These are phyloP conservation scores for Rallus crepitans DNA, from an alignment of 2,797 vertebrate genomes.

Conservation along the genomic window DNA sequence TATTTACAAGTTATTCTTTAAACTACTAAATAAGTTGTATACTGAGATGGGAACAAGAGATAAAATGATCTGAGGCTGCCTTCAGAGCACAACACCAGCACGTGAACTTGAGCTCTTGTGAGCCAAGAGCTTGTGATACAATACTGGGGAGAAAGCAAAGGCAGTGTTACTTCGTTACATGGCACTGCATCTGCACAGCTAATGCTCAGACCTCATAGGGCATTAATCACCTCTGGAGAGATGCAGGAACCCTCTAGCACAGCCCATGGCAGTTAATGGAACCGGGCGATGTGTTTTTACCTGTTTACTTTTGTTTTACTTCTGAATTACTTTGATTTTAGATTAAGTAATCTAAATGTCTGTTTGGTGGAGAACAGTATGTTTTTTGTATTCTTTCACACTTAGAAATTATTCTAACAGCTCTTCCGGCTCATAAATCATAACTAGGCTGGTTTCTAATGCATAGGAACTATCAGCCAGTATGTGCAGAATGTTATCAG, in stretches of 20 bases:
- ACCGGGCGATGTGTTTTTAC: not conserved
- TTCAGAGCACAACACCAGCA: not conserved
- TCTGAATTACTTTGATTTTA: slow-evolving; percentile 1
- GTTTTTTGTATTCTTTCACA: not conserved
- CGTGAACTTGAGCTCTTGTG: slow-evolving; percentile 21
- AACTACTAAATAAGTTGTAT: slow-evolving; percentile 37
- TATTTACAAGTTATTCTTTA: slow-evolving; percentile 41
- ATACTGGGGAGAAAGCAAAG: not conserved
- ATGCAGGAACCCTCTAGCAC: not conserved
- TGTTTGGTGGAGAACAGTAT: not conserved
- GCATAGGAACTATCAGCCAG: slow-evolving; percentile 14
- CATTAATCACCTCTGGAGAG: not conserved
- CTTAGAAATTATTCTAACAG: slow-evolving; percentile 2
- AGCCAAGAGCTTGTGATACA: not conserved
- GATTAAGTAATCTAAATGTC: slow-evolving; percentile 31
- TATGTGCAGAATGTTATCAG: slow-evolving; percentile 51
- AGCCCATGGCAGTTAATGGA: not conserved
- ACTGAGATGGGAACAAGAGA: slow-evolving; percentile 14
- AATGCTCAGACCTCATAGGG: not conserved
- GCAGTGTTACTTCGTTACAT: not conserved
- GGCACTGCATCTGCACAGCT: not conserved
- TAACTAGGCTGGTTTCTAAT: slow-evolving; percentile 6
- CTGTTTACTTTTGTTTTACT: not conserved
- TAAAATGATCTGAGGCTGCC: not conserved
- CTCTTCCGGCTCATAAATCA: slow-evolving; percentile 55